Evolutionary conservation across 2,797 vertebrate species (phyloP).

Genomic region (Natrix natrix): DNA sequence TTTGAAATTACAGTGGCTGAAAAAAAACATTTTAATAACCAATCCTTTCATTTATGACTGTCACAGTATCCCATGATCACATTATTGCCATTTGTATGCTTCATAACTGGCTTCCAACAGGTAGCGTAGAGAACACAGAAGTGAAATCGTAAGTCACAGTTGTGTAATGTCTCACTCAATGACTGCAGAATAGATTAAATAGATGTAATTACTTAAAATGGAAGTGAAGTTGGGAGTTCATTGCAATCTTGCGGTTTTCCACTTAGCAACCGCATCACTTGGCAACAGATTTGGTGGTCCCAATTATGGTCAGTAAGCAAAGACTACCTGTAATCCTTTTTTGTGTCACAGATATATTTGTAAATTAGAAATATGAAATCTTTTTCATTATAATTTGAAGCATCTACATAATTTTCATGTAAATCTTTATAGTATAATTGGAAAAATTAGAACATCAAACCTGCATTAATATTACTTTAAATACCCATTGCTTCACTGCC

Average conservation of each 20-base stretch:
- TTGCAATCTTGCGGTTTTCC: not conserved
- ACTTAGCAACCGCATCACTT: not conserved
- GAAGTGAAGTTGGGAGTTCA: not conserved
- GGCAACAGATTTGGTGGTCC: not conserved
- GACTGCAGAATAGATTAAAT: not conserved
- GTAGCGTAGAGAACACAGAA: not conserved
- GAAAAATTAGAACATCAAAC: not conserved
- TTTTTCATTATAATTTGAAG: not conserved
- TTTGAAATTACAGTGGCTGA: not conserved
- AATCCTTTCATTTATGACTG: not conserved
- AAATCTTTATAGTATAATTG: constrained; percentile 8
- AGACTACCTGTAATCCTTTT: not conserved
- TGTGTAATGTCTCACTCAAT: not conserved
- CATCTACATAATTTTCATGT: not conserved
- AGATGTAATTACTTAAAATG: not conserved
- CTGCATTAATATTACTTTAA: not conserved
- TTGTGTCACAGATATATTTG: constrained; percentile 3
- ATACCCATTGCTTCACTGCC: not conserved
- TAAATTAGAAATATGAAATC: not conserved
- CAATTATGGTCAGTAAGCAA: not conserved
- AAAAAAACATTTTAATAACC: not conserved
- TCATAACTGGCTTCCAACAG: not conserved
- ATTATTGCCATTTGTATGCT: not conserved
- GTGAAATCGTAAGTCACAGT: not conserved
- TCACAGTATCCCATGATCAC: not conserved